Base-by-base conservation (phyloP, 1,140 invertebrate genomes). In the Stegodyphus mimosarum region DNA sequence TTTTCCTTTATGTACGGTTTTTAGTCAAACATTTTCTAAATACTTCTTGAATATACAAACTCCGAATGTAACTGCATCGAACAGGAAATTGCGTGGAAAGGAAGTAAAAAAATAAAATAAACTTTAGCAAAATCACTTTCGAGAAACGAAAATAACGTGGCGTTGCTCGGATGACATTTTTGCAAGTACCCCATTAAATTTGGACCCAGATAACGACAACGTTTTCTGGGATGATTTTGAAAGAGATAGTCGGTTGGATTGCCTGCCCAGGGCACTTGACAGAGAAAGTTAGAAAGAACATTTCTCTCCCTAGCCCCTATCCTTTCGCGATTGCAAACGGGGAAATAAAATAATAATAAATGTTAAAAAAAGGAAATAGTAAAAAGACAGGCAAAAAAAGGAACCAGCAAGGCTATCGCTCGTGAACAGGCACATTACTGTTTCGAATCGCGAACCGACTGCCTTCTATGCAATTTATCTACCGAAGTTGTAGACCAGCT, bases 161-260 rank as follows among this genome's bases (percentile, higher is more conserved):
- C 64, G 18, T 53, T 79, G 78, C 52, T 48, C 5, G 67, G 78
- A 72, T 81, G 78, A 72, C 69, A 81, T 71, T 81, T 81, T 81
- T 81, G 78, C 78, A 81, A 81, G 78, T 81, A 81, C 78, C 78
- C 78, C 78, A 81, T 81, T 81, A 81, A 81, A 81, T 81, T 81
- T 18, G 69, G 52, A 69, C 33, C 33, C 69, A 72, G 78, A 81
- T 81, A 81, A 81, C 78, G 78, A 72, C 67, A 81, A 72, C 78
- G 78, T 64, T 71, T 81, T 71, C 69, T 72, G 69, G 69, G 78
- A 72, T 81, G 78, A 81, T 81, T 81, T 50, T 63, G 53, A 72
- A 63, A 72, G 69, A 81, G 78, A 81, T 81, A 81, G 78, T 64
- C 18, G 70, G 66, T 53, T 49, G 13, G 13, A 33, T 7, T 7